These are phyloP conservation scores for Phenganax marumi DNA, from an alignment of 92 coral and sea anemone genomes.

Conservation along the genomic window DNA sequence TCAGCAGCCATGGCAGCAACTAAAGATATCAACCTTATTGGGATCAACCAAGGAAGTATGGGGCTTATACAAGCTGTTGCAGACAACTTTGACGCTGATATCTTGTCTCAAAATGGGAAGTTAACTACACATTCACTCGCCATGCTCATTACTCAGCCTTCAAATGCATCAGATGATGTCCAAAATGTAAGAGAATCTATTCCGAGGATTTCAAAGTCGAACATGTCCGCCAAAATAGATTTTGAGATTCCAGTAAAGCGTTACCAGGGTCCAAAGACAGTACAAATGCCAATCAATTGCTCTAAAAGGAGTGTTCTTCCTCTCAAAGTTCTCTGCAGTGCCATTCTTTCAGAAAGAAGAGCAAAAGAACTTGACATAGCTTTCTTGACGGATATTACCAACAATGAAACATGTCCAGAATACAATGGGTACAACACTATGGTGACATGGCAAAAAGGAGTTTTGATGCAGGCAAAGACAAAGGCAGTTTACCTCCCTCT, in stretches of 20 bases:
- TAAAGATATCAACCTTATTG: constrained; percentile 50
- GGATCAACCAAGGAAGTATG: constrained; percentile 49
- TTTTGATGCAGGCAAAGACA: constrained; percentile 51
- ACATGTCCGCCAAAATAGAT: constrained; percentile 50
- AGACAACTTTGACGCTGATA: constrained; percentile 65
- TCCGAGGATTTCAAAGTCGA: constrained; percentile 57
- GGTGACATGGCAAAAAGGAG: constrained; percentile 48
- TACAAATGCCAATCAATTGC: constrained; percentile 55
- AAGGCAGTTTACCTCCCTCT: constrained; percentile 62
- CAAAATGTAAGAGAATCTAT: constrained; percentile 51
- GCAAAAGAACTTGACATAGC: constrained; percentile 61
- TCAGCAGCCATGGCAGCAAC: constrained; percentile 69
- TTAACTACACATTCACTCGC: constrained; percentile 58
- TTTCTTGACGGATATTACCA: constrained; percentile 49
- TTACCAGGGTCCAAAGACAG: constrained; percentile 67
- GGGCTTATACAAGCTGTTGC: constrained; percentile 65
- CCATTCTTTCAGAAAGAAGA: constrained; percentile 51
- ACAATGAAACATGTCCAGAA: constrained; percentile 53
- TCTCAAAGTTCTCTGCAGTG: constrained; percentile 58
- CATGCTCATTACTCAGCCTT: constrained; percentile 60
- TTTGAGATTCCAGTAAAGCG: constrained; percentile 58
- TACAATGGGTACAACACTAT: constrained; percentile 63
- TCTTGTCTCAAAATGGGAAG: constrained; percentile 69
- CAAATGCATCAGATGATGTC: constrained; percentile 43
- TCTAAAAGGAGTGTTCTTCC: constrained; percentile 58